Percentiles rank a stretch among this genome's conserved stretches.
Evolutionary conservation across 2,888 invertebrate genomes (phyloP).

Genomic region (Amphipoea oculea): DNA sequence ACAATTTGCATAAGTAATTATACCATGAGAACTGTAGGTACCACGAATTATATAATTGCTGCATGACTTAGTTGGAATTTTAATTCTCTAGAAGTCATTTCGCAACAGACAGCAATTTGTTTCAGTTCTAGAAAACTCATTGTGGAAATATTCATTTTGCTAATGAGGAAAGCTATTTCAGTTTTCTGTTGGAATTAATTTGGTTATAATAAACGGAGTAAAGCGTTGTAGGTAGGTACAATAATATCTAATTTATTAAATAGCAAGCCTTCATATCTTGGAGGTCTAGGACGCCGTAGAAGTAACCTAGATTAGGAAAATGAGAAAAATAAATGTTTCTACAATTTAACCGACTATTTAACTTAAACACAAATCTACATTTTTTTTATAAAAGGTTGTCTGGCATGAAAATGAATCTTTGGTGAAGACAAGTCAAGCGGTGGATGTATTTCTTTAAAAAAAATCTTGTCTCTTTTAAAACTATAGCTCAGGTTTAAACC

Average conservation of each 20-base stretch:
- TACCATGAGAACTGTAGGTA: slow-evolving; percentile 8
- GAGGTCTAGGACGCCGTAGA: not conserved
- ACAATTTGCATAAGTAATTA: slow-evolving; percentile 33
- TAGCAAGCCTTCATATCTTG: not conserved
- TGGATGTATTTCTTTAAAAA: not conserved
- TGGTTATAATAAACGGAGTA: not conserved
- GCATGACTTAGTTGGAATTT: slow-evolving; percentile 33
- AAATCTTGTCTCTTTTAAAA: not conserved
- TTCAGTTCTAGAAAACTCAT: slow-evolving; percentile 32
- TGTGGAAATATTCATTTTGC: slow-evolving; percentile 20
- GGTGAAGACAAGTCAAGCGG: not conserved
- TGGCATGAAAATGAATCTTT: not conserved
- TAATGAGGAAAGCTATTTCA: slow-evolving; percentile 25
- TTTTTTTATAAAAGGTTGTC: not conserved
- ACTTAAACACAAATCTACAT: not conserved
- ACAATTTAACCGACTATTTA: not conserved
- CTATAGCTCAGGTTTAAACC: not conserved
- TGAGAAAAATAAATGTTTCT: not conserved
- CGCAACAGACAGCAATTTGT: slow-evolving; percentile 37
- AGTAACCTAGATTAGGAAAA: not conserved
- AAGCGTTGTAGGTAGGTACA: not conserved
- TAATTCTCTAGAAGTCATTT: slow-evolving; percentile 41
- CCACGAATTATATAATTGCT: slow-evolving; percentile 30
- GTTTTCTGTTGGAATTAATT: slow-evolving; percentile 8
- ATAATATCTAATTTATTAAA: not conserved